These are phyloP conservation scores for Arenaria interpres DNA, from an alignment of 2,113 vertebrate genomes.

Conservation along the genomic window DNA sequence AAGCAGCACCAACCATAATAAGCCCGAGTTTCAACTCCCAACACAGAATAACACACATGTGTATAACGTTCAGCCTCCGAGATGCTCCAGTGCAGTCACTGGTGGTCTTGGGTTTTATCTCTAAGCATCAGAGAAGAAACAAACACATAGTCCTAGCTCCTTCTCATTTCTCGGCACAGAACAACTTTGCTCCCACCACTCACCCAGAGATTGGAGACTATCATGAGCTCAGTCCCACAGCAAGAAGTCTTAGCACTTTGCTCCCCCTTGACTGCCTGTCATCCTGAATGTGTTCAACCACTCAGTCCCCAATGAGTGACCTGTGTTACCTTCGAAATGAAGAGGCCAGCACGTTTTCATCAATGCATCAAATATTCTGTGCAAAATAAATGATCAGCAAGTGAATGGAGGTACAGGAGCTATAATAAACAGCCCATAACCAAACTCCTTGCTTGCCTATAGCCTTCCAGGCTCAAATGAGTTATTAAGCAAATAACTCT, in stretches of 20 bases:
- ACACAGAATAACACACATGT: background rate
- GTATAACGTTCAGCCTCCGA: background rate
- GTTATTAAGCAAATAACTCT: background rate
- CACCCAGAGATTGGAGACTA: background rate
- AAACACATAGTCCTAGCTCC: background rate
- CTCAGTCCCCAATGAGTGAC: background rate
- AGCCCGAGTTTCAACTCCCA: background rate
- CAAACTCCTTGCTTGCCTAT: background rate
- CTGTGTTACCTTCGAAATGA: background rate
- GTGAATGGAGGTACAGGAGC: background rate
- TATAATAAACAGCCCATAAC: background rate
- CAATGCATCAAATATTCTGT: background rate
- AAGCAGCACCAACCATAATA: background rate
- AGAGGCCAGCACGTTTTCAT: background rate
- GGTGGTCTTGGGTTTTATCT: background rate
- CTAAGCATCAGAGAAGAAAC: background rate
- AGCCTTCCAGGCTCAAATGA: background rate
- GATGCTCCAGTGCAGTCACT: background rate
- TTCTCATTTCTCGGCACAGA: background rate
- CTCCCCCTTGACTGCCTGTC: background rate
- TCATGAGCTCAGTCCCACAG: background rate
- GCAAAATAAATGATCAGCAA: background rate
- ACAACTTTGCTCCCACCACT: background rate
- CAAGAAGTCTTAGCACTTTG: background rate
- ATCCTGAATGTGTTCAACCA: background rate